phyloP scores from a whole-genome alignment of 1,140 invertebrate species.

The Heliconius melpomene region DNA sequence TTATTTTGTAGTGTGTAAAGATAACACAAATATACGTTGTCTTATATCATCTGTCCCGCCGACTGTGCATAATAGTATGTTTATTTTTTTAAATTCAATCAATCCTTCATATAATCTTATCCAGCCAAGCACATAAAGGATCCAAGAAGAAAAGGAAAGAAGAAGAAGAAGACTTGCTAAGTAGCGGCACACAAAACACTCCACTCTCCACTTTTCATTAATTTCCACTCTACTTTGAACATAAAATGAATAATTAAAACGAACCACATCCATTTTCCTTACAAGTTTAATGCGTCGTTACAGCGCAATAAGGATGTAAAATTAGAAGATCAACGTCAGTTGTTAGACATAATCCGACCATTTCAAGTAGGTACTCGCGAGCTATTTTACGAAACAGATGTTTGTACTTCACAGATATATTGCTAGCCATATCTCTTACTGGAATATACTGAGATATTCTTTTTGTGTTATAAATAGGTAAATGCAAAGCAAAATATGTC shows the following conservation, averaged over 20 bases:
- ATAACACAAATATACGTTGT: too few species aligned
- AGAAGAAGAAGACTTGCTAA: too few species aligned
- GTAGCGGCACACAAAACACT: too few species aligned
- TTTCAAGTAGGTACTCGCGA: slow-evolving; percentile 9
- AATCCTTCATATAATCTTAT: too few species aligned
- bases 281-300: slow-evolving; percentile 5
- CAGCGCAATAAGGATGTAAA: slow-evolving; percentile 18
- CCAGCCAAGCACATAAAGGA: too few species aligned
- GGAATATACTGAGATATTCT: not conserved
- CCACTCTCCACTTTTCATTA: too few species aligned
- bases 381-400: slow-evolving; percentile 11
- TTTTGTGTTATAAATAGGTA: not conserved
- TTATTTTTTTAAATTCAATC: too few species aligned
- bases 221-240: not conserved
- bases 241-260: slow-evolving; percentile 1
- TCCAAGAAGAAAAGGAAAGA: too few species aligned
- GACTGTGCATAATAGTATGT: too few species aligned
- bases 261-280: not conserved
- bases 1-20: too few species aligned
- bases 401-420: slow-evolving; percentile 9
- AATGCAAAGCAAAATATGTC: not conserved
- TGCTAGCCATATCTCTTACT: not conserved
- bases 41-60: too few species aligned
- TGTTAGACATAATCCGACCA: slow-evolving; percentile 17
- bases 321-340: slow-evolving; percentile 26